Percentiles rank a stretch among this genome's conserved stretches.
Evolutionary conservation across 2,888 invertebrate genomes (phyloP).

Genomic region (Tyria jacobaeae): DNA sequence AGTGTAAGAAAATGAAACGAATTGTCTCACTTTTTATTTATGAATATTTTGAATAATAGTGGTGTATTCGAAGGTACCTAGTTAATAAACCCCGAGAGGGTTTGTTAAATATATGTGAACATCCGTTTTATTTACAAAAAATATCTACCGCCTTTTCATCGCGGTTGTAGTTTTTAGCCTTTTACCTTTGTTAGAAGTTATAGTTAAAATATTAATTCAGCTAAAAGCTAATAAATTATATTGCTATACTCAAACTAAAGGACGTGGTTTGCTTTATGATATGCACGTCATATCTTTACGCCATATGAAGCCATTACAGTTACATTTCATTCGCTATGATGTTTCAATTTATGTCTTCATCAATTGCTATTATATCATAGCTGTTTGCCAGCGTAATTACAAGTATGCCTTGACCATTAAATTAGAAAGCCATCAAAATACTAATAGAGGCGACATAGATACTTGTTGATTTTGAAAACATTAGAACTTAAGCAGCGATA

Average conservation of each 20-base stretch:
- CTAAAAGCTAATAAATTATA: not conserved
- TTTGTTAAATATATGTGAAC: too few species aligned
- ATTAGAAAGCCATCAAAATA: constrained; percentile 48
- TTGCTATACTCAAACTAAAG: constrained; percentile 20
- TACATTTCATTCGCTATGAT: constrained; percentile 41
- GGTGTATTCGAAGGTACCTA: too few species aligned
- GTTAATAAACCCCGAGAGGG: too few species aligned
- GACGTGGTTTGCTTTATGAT: constrained; percentile 8
- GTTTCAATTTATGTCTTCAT: constrained; percentile 46
- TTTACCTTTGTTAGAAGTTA: not conserved
- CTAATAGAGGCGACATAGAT: constrained; percentile 43
- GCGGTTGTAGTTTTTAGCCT: not conserved
- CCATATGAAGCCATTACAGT: constrained; percentile 30
- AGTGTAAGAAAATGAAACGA: too few species aligned
- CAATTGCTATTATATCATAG: constrained; percentile 51
- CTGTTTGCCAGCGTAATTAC: constrained; percentile 61
- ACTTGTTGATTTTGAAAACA: constrained; percentile 41
- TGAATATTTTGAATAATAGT: too few species aligned
- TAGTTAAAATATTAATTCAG: not conserved
- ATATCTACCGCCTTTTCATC: too few species aligned
- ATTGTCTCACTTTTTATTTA: too few species aligned
- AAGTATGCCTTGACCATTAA: constrained; percentile 54
- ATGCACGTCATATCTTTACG: constrained; percentile 28
- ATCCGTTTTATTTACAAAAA: too few species aligned
- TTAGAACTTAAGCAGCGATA: constrained; percentile 21